These are phyloP conservation scores for Nannoperca australis DNA, from an alignment of 2,797 vertebrate genomes.

Conservation along the genomic window DNA sequence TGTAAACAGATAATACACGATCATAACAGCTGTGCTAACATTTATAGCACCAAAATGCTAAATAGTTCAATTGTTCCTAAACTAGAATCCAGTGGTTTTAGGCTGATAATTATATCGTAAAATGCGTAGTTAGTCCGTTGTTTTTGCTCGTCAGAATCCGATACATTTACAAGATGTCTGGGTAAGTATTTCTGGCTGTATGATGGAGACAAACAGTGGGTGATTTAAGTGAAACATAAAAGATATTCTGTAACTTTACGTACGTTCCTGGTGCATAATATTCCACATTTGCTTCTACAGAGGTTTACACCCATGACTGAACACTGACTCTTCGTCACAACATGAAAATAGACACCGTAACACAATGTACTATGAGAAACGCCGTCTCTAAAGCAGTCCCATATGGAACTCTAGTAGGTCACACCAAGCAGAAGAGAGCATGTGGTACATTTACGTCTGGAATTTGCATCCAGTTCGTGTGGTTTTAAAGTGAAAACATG, in stretches of 20 bases:
- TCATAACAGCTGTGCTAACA: not conserved
- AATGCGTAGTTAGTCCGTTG: not conserved
- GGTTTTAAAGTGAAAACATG: conserved; percentile 74
- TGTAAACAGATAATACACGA: not conserved
- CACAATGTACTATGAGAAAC: conserved; percentile 29
- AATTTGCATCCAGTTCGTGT: conserved; percentile 71
- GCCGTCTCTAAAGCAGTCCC: conserved; percentile 16
- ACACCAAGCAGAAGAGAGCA: conserved; percentile 51
- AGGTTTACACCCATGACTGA: conserved; percentile 7
- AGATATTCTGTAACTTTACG: not conserved
- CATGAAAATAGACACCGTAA: conserved; percentile 24
- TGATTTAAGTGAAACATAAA: not conserved
- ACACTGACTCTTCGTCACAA: conserved; percentile 9
- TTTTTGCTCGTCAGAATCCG: not conserved
- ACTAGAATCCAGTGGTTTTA: not conserved
- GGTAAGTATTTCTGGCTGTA: not conserved
- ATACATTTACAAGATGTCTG: not conserved
- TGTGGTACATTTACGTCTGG: conserved; percentile 60
- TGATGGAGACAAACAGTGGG: not conserved
- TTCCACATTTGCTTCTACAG: not conserved
- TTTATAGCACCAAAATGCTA: not conserved
- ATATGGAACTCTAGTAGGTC: conserved; percentile 31
- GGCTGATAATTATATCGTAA: not conserved
- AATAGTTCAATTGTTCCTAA: not conserved
- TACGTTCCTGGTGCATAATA: not conserved